Evolutionary conservation across 2,888 invertebrate genomes (phyloP), one percentile per base, ranked within the genome.

Genomic region (Uropetala carovei): DNA sequence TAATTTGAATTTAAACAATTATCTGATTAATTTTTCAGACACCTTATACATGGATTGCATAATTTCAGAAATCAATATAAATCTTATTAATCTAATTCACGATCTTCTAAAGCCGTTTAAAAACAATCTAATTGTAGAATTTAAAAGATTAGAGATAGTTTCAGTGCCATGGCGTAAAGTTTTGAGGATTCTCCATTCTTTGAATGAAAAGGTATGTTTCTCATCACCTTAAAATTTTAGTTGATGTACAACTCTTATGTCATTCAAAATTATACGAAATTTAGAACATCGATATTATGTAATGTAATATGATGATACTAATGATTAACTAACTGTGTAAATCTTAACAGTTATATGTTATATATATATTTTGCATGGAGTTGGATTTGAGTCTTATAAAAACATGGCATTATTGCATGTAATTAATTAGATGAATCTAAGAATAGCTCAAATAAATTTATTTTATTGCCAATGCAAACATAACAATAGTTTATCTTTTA

Each of bases 111-210:
- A 89, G n/a, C 89, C 89, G n/a, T 89, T 89, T 43, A 89, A 89
- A 64, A 89, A 30, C 89, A 89, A 64, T 8, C 56, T 89, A 11
- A 68, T 89, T 13, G 89, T 89, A 43, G 89, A 89, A 43, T 89
- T 89, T 43, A 89, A 89, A 64, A 64, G 89, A 64, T 13, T 89
- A 43, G 89, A 89, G 18, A 89, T 89, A 68, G 89, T 89, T 3
- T 89, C 89, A 43, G 64, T 89, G 13, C 89, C 89, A 64, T 89
- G 89, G 89, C 60, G 64, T 18, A 89, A 89, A 16, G 64, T 89
- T 43, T 89, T 89, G 56, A 89, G 89, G 43, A 89, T 89, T n/a
- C 89, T 89, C 30, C 89, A 89, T 64, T 89, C 89, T n/a, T 89
- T 89, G 43, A 89, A 89, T 68, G 89, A 89, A 43, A 89, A 89